phyloP scores from a whole-genome alignment of 2,113 vertebrate species.

The Azemiops feae region DNA sequence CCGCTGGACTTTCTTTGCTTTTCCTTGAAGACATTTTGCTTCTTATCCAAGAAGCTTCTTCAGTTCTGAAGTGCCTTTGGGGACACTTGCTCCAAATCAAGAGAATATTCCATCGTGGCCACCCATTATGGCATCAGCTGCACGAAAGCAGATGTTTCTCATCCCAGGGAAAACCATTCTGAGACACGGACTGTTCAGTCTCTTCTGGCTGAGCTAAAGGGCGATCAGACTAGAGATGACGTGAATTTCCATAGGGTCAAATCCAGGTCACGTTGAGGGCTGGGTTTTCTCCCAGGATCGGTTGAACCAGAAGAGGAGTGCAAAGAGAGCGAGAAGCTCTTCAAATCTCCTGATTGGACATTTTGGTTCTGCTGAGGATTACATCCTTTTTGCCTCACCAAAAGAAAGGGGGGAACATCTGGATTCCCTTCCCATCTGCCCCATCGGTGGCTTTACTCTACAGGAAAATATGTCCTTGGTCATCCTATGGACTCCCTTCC shows the following conservation, averaged over 20 bases:
- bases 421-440: neutral
- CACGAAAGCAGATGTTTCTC: neutral
- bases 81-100: neutral
- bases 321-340: neutral
- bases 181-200: neutral
- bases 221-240: neutral
- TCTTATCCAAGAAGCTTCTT: neutral
- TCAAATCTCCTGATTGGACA: neutral
- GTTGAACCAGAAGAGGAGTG: neutral
- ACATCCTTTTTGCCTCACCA: neutral
- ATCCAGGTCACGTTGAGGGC: neutral
- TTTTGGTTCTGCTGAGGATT: neutral
- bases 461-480: neutral
- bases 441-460: neutral
- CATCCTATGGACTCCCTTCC: neutral
- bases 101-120: neutral
- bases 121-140: neutral
- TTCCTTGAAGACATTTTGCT: neutral
- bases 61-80: neutral
- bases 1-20: neutral
- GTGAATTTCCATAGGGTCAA: neutral
- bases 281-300: neutral
- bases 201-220: neutral
- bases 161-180: neutral
- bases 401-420: neutral